Evolutionary conservation across 92 coral and sea anemone species (phyloP).

Genomic region (Parazoanthus atlanticus): DNA sequence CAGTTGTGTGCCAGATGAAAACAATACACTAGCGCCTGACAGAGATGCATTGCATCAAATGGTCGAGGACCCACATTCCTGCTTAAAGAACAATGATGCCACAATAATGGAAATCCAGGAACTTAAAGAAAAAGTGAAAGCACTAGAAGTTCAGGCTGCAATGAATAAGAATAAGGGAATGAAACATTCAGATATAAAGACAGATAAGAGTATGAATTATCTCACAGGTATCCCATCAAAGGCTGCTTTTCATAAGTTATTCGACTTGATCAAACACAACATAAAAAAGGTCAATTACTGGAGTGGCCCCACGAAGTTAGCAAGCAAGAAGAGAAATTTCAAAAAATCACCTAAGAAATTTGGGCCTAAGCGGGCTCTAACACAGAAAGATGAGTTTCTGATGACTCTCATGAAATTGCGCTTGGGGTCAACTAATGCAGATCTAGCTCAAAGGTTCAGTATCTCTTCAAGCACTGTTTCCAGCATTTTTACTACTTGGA

Average conservation of each 20-base stretch:
- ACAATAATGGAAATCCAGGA: conserved; percentile 32
- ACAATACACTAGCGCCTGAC: too few relatives aligned
- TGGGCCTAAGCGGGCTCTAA: conserved; percentile 53
- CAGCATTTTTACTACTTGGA: conserved; percentile 58
- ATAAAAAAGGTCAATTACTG: conserved; percentile 5
- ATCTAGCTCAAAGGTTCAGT: conserved; percentile 55
- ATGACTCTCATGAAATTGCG: too few relatives aligned
- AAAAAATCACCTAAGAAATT: conserved; percentile 47
- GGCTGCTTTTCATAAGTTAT: conserved; percentile 51
- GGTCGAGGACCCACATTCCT: conserved; percentile 22
- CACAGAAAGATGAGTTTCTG: conserved; percentile 9
- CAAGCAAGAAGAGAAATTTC: conserved; percentile 45
- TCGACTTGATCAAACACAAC: conserved; percentile 24
- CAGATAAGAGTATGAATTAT: conserved; percentile 27
- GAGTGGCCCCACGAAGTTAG: conserved; percentile 42
- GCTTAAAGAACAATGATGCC: conserved; percentile 42
- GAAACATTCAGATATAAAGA: conserved; percentile 47
- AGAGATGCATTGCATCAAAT: too few relatives aligned
- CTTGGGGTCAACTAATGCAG: conserved; percentile 62
- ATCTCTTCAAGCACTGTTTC: conserved; percentile 41
- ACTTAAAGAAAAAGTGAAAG: conserved; percentile 42
- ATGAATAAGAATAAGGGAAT: conserved; percentile 44
- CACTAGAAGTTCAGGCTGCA: conserved; percentile 36
- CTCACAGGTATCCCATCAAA: conserved; percentile 57
- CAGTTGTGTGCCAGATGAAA: not conserved